These are phyloP conservation scores for Aplysina aerophoba DNA, from an alignment of 37 sponge, comb jelly and placozoan species.

Conservation along the genomic window DNA sequence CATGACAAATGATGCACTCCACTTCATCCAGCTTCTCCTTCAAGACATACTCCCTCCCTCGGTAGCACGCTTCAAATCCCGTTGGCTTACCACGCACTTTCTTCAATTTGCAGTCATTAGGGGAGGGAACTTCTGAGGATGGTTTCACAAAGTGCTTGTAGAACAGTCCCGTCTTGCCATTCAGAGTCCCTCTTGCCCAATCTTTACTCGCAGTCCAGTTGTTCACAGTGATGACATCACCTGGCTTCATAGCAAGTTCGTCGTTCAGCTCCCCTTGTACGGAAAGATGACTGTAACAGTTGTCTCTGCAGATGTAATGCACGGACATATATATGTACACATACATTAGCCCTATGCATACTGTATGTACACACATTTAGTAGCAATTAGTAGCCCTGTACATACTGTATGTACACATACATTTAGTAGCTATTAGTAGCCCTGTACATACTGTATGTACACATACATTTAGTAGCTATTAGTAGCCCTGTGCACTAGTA, in stretches of 20 bases:
- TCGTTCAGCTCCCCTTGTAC: neutral
- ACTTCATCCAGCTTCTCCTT: constrained; percentile 8
- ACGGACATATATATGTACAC: no score
- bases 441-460: no score
- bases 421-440: no score
- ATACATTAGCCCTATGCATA: no score
- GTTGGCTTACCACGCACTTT: neutral
- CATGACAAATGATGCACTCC: neutral
- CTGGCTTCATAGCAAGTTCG: neutral
- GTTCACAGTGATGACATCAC: neutral
- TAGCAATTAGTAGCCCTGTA: no score
- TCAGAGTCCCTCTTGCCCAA: constrained; percentile 1
- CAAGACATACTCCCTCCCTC: neutral
- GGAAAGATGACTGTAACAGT: neutral
- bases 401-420: no score
- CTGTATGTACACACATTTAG: no score
- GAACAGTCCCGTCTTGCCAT: constrained; percentile 9
- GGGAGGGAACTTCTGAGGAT: neutral
- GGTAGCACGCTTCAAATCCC: neutral
- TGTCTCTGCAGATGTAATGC: no score
- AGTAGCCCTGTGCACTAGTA: no score
- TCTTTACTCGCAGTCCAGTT: neutral
- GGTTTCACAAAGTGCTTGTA: neutral
- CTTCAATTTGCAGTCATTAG: neutral
- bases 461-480: no score